Percentiles rank a stretch among this genome's conserved stretches.
Evolutionary conservation across 1,140 invertebrate genomes (phyloP).

Genomic region (Medauroidea extradentata): DNA sequence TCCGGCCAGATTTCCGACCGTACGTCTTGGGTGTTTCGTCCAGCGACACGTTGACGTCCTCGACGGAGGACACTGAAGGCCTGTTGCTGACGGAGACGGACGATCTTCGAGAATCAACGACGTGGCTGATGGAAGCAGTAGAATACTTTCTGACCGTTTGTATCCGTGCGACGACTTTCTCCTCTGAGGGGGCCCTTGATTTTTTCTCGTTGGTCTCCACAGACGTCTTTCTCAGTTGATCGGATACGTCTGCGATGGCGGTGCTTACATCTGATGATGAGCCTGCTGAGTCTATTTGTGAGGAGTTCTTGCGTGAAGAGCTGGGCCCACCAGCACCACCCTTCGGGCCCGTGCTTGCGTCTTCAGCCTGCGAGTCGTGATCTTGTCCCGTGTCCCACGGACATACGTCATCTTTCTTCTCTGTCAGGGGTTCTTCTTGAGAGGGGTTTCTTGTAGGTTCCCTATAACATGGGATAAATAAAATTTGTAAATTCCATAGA

Average conservation of each 20-base stretch:
- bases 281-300: slow-evolving; percentile 52
- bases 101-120: slow-evolving; percentile 3
- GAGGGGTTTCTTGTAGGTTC: too few species aligned
- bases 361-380: background rate
- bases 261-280: slow-evolving; percentile 69
- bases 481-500: too few species aligned
- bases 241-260: slow-evolving; percentile 53
- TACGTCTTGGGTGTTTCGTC: too few species aligned
- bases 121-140: slow-evolving; percentile 4
- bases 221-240: slow-evolving; percentile 41
- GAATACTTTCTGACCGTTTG: slow-evolving; percentile 14
- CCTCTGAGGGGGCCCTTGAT: slow-evolving; percentile 21
- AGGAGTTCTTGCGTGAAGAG: slow-evolving; percentile 51
- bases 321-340: slow-evolving; percentile 44
- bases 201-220: slow-evolving; percentile 35
- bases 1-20: slow-evolving; percentile 25
- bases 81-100: slow-evolving; percentile 13
- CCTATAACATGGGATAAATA: too few species aligned
- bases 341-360: background rate
- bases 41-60: slow-evolving; percentile 41
- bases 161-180: slow-evolving; percentile 16
- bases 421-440: too few species aligned
- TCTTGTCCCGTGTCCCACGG: slow-evolving; percentile 21
- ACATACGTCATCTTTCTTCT: slow-evolving; percentile 28
- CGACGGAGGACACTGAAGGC: slow-evolving; percentile 46